These are phyloP conservation scores for Erebia ligea DNA, from an alignment of 2,888 invertebrate species.

Conservation along the genomic window DNA sequence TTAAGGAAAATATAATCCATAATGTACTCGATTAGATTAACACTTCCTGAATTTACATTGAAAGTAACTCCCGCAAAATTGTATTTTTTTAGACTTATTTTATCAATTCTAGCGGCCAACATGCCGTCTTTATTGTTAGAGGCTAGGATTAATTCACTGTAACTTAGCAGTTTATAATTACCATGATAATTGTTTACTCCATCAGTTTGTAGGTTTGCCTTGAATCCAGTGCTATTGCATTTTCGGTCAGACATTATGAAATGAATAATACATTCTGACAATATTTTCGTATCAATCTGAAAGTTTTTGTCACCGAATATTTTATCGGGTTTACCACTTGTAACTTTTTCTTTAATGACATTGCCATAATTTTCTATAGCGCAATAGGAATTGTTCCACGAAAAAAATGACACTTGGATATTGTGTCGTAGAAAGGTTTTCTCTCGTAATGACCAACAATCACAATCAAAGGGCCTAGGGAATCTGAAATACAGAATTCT, in stretches of 20 bases:
- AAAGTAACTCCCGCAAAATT: neutral
- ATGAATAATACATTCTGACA: neutral
- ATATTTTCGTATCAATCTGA: neutral
- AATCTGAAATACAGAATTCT: neutral
- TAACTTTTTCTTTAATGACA: neutral
- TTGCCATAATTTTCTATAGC: neutral
- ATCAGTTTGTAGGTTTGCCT: neutral
- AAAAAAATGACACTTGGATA: neutral
- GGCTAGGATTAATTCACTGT: conserved; percentile 2
- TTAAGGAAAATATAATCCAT: neutral
- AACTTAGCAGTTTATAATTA: neutral
- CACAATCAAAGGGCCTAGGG: neutral
- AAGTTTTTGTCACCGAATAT: neutral
- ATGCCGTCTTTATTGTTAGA: neutral
- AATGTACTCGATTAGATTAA: too few relatives aligned
- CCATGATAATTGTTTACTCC: neutral
- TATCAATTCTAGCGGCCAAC: neutral
- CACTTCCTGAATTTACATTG: neutral
- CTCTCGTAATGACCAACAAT: neutral
- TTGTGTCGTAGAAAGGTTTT: neutral
- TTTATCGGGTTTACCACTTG: neutral
- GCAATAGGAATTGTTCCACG: neutral
- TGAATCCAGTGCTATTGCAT: neutral
- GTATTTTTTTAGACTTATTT: neutral
- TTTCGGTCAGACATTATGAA: neutral